A percentile compares a stretch with the other conserved stretches of the same genome.
phyloP scores from a whole-genome alignment of 2,888 invertebrate species.

The Thera britannica region DNA sequence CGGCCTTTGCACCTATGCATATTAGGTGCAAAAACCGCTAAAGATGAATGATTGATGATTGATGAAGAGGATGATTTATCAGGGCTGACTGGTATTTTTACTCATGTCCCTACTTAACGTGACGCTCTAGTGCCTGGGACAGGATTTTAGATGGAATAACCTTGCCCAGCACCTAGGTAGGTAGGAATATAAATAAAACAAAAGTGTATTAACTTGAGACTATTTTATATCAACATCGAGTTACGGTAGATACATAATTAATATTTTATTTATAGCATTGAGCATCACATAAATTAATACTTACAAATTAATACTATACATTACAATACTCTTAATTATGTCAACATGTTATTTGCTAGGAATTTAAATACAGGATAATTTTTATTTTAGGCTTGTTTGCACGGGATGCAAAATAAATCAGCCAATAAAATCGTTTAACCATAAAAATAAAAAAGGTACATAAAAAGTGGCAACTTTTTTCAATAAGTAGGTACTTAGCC shows the following conservation, averaged over 20 bases:
- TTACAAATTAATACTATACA: conserved; percentile 35
- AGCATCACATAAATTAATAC: conserved; percentile 61
- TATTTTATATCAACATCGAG: conserved; percentile 82
- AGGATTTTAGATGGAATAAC: too few species aligned
- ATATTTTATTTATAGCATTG: conserved; percentile 74
- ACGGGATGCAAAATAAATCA: not conserved
- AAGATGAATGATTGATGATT: too few species aligned
- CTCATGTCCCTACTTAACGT: too few species aligned
- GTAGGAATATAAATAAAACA: conserved; percentile 61
- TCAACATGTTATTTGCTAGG: conserved; percentile 3
- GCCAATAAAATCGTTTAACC: not conserved
- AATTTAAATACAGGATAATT: not conserved
- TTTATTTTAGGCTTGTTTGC: not conserved
- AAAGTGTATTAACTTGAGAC: conserved; percentile 69
- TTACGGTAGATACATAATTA: conserved; percentile 63
- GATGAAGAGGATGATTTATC: too few species aligned
- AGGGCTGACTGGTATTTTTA: too few species aligned
- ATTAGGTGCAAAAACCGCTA: too few species aligned
- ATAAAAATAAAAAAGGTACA: not conserved
- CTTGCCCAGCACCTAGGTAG: too few species aligned
- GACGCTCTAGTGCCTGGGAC: too few species aligned
- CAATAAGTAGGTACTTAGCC: too few species aligned
- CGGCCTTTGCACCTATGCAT: too few species aligned
- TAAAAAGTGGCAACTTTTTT: too few species aligned
- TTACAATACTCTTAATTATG: conserved; percentile 14